Evolutionary conservation across 2,888 invertebrate genomes (phyloP).

Genomic region (Sphaeridia pumilis): DNA sequence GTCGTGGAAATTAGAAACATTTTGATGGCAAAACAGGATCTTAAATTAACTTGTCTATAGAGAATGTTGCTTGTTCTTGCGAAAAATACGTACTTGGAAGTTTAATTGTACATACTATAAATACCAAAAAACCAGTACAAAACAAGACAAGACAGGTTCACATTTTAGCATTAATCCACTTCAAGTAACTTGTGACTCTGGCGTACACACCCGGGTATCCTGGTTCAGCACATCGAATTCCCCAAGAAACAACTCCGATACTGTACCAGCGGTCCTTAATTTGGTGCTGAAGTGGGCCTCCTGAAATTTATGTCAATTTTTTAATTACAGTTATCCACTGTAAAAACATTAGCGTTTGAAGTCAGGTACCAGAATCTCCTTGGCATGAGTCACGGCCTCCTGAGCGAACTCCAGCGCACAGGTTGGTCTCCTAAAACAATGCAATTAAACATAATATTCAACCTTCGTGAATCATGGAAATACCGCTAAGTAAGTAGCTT

Average conservation of each 20-base stretch:
- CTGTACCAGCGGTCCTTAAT: slow-evolving; percentile 60
- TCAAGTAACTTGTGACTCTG: slow-evolving; percentile 55
- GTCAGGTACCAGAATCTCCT: slow-evolving; percentile 40
- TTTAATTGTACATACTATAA: too few relatives aligned
- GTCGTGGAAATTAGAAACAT: too few relatives aligned
- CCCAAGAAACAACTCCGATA: slow-evolving; percentile 72
- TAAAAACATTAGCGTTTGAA: too few relatives aligned
- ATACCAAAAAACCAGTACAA: too few relatives aligned
- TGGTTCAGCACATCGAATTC: slow-evolving; percentile 59
- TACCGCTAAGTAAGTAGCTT: background rate
- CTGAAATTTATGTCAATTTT: slow-evolving; percentile 44
- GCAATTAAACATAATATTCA: background rate
- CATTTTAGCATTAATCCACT: slow-evolving; percentile 51
- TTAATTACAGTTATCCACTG: background rate
- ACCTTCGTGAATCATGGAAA: too few relatives aligned
- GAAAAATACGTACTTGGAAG: too few relatives aligned
- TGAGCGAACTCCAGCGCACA: slow-evolving; percentile 64
- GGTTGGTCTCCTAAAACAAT: slow-evolving; percentile 49
- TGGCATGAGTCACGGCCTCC: slow-evolving; percentile 75
- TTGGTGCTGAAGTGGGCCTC: slow-evolving; percentile 64
- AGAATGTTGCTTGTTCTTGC: too few relatives aligned
- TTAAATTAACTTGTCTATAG: too few relatives aligned
- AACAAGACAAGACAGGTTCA: too few relatives aligned
- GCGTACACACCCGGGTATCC: slow-evolving; percentile 69
- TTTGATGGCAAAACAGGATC: too few relatives aligned